Conservation (phyloP, 1,140 invertebrate species). For the Tetramorium simillimum region DNA sequence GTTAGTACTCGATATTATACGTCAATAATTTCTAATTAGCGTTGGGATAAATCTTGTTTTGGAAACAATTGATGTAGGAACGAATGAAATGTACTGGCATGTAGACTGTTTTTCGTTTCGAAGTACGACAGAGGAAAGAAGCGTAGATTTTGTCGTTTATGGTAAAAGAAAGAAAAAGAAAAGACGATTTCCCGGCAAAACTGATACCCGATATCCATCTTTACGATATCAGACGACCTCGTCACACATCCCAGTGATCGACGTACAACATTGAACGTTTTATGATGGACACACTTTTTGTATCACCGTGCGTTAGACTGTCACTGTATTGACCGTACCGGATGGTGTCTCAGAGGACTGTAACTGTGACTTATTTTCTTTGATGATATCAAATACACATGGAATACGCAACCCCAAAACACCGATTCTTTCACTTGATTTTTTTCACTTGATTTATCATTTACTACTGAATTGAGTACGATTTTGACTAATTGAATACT, state of each 20-base stretch:
- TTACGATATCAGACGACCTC: slow-evolving; percentile 53
- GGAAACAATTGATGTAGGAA: slow-evolving; percentile 38
- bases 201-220: slow-evolving; percentile 54
- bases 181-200: slow-evolving; percentile 59
- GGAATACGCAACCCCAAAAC: slow-evolving; percentile 71
- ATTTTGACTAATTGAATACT: background rate
- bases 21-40: background rate
- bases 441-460: slow-evolving; percentile 62
- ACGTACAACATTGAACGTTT: slow-evolving; percentile 74
- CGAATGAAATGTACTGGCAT: slow-evolving; percentile 47
- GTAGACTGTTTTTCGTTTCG: slow-evolving; percentile 54
- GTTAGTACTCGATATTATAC: background rate
- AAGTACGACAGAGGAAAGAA: slow-evolving; percentile 6
- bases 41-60: slow-evolving; percentile 70
- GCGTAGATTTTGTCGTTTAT: slow-evolving; percentile 4
- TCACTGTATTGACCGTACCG: slow-evolving; percentile 78
- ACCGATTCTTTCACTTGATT: slow-evolving; percentile 72
- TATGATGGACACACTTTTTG: slow-evolving; percentile 78
- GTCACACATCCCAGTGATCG: slow-evolving; percentile 64
- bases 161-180: slow-evolving; percentile 2
- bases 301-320: slow-evolving; percentile 73
- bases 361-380: slow-evolving; percentile 78
- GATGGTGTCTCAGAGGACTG: slow-evolving; percentile 78
- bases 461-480: slow-evolving; percentile 42
- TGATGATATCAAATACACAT: slow-evolving; percentile 79